Percentiles rank a stretch among this genome's conserved stretches.
Evolutionary conservation across 1,140 invertebrate species (phyloP).

Genomic region (Penaeus vannamei): DNA sequence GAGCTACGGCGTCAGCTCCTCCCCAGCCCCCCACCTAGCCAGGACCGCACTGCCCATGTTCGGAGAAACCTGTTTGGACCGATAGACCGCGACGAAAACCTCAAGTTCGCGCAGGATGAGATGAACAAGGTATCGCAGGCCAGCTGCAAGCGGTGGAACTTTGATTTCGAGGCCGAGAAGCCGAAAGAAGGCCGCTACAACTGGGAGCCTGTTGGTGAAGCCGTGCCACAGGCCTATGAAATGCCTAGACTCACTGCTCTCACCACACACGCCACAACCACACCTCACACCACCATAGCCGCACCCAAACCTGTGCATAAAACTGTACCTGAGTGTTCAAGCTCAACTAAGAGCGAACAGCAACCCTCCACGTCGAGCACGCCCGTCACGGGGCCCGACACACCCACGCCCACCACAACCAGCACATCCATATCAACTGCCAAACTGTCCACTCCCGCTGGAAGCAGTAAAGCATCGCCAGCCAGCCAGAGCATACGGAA

Average conservation of each 20-base stretch:
- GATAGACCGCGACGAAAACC: conserved; percentile 74
- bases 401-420: no score
- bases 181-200: conserved; percentile 69
- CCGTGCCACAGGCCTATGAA: conserved; percentile 63
- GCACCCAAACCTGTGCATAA: neutral
- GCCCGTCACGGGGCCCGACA: no score
- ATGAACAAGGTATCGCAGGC: conserved; percentile 71
- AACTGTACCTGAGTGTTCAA: neutral
- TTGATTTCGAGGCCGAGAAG: conserved; percentile 73
- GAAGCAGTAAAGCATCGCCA: no score
- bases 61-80: conserved; percentile 75
- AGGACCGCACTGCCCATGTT: conserved; percentile 70
- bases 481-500: no score
- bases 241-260: conserved; percentile 44
- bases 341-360: no score
- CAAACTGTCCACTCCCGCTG: no score
- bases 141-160: conserved; percentile 74
- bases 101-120: conserved; percentile 73
- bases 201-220: conserved; percentile 54
- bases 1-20: conserved; percentile 1
- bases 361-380: no score
- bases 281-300: conserved; percentile 10
- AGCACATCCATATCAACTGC: no score
- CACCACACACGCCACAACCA: neutral
- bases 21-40: conserved; percentile 16